Evolutionary conservation across 1,140 invertebrate species (phyloP).

Genomic region (Diachasma alloeum): DNA sequence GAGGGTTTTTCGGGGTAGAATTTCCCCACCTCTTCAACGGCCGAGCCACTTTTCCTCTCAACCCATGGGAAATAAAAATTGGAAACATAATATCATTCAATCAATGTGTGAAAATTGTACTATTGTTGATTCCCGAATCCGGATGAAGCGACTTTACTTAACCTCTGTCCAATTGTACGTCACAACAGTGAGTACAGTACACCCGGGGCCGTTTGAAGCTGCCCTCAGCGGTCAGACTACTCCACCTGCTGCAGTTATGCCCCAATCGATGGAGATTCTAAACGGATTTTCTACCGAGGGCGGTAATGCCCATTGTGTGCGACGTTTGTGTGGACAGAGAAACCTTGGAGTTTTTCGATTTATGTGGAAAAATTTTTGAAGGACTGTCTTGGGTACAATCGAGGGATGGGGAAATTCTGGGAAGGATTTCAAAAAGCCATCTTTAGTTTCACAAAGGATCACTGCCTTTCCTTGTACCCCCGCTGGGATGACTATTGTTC

Average conservation of each 20-base stretch:
- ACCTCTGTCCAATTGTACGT: constrained; percentile 1
- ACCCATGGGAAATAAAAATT: background rate
- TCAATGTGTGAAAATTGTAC: background rate
- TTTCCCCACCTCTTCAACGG: background rate
- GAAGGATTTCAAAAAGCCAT: constrained; percentile 4
- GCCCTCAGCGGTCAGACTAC: background rate
- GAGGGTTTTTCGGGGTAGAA: too few species aligned
- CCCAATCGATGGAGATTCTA: background rate
- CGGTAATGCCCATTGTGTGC: background rate
- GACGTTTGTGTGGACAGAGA: background rate
- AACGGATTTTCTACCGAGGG: background rate
- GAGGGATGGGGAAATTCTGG: background rate
- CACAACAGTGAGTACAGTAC: background rate
- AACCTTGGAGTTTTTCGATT: background rate
- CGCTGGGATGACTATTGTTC: background rate
- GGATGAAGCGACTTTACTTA: constrained; percentile 9
- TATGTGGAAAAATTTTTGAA: background rate
- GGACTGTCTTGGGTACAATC: background rate
- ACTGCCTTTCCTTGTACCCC: background rate
- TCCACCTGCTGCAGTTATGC: background rate
- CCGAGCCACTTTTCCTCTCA: background rate
- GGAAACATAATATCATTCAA: background rate
- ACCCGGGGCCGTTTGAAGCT: background rate
- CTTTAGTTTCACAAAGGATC: background rate
- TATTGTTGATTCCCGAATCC: background rate